A percentile compares a stretch with the other conserved stretches of the same genome.
Conservation (phyloP, 2,888 invertebrate species). For the Meloe dianella region DNA sequence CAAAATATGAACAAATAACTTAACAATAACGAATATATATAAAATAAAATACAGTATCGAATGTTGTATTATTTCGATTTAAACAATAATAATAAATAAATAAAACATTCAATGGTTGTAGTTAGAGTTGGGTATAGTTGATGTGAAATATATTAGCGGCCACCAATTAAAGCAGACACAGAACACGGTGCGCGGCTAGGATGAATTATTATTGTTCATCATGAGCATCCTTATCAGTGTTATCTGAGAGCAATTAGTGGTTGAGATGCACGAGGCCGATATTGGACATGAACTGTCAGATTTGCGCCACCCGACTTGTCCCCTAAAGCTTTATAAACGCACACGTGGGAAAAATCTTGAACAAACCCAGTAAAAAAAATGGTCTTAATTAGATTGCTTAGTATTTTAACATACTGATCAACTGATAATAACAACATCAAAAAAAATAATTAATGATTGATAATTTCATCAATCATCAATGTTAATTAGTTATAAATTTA, state of each 20-base stretch:
- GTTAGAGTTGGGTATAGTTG: not conserved
- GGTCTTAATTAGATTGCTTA: not conserved
- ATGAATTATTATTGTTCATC: slow-evolving; percentile 50
- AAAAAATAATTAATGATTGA: not conserved
- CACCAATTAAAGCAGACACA: slow-evolving; percentile 48
- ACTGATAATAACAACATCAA: not conserved
- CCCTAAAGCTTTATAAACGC: slow-evolving; percentile 22
- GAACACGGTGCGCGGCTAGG: slow-evolving; percentile 44
- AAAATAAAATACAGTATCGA: not conserved
- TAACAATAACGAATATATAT: not conserved
- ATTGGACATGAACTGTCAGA: slow-evolving; percentile 52
- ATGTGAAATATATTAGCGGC: slow-evolving; percentile 43
- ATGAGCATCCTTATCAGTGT: slow-evolving; percentile 50
- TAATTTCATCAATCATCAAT: not conserved
- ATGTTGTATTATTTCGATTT: not conserved
- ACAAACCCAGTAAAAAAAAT: not conserved
- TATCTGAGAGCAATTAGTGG: slow-evolving; percentile 53
- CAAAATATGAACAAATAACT: not conserved
- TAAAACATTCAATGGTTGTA: not conserved
- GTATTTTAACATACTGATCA: not conserved
- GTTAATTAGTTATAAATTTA: slow-evolving; percentile 2
- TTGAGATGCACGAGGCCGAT: slow-evolving; percentile 50
- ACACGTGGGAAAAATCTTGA: slow-evolving; percentile 19
- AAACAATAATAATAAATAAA: not conserved
- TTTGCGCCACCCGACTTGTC: slow-evolving; percentile 44